phyloP scores from a whole-genome alignment of 2,113 vertebrate species.

The Panurus biarmicus region DNA sequence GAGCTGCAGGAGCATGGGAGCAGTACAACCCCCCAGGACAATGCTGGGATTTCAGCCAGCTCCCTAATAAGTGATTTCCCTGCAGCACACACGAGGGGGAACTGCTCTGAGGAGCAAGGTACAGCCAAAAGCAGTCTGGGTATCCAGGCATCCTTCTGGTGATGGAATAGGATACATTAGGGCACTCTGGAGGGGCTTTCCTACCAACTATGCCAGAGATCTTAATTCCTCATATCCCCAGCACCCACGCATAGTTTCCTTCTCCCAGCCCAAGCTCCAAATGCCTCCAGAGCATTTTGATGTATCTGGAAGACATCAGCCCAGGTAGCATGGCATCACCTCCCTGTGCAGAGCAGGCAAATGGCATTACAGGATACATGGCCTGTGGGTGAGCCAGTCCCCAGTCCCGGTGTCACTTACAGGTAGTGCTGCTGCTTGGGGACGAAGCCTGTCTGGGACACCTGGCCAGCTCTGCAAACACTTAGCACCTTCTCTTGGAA shows the following conservation, averaged over 20 bases:
- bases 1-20: not conserved
- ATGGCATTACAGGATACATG: fast-evolving
- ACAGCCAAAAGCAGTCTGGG: not conserved
- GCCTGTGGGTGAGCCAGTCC: not conserved
- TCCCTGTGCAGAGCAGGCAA: not conserved
- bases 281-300: not conserved
- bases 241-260: not conserved
- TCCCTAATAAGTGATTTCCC: not conserved
- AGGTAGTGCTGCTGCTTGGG: not conserved
- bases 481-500: not conserved
- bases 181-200: not conserved
- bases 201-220: not conserved
- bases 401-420: fast-evolving
- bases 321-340: not conserved
- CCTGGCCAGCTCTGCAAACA: not conserved
- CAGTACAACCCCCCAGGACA: not conserved
- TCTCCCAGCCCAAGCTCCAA: not conserved
- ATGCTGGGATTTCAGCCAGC: fast-evolving
- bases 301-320: not conserved
- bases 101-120: not conserved
- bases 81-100: fast-evolving
- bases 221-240: not conserved
- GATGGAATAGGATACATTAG: fast-evolving
- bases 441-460: not conserved
- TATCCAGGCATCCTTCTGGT: not conserved